phyloP scores from a whole-genome alignment of 1,140 invertebrate species.

The Heliconius hewitsoni region DNA sequence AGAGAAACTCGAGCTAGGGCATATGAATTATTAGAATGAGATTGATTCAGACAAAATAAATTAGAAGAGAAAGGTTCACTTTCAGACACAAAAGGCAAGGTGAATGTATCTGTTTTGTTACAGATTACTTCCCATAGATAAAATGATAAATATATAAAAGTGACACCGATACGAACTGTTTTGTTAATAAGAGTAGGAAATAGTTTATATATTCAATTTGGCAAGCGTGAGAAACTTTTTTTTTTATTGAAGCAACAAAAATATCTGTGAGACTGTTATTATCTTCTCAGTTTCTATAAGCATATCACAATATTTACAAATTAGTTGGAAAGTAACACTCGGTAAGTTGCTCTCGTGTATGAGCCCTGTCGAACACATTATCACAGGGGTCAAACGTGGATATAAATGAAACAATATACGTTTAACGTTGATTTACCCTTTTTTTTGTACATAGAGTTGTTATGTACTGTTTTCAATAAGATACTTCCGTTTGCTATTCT shows the following conservation, averaged over 20 bases:
- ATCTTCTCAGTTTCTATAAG: background rate
- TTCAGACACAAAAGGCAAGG: conserved; percentile 51
- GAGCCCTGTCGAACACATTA: background rate
- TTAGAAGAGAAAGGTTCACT: conserved; percentile 55
- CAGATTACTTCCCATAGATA: conserved; percentile 56
- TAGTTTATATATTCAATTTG: background rate
- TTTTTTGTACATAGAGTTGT: too few relatives aligned
- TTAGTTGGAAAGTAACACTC: background rate
- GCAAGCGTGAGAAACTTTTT: conserved; percentile 25
- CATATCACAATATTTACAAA: background rate
- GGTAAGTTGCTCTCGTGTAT: background rate
- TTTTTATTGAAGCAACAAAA: background rate
- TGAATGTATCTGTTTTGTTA: conserved; percentile 47
- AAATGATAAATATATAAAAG: conserved; percentile 46
- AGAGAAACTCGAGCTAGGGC: conserved; percentile 55
- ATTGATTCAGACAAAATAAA: conserved; percentile 63
- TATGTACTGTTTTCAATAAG: too few relatives aligned
- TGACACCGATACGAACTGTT: background rate
- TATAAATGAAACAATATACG: background rate
- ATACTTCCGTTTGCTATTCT: too few relatives aligned
- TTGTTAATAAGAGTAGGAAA: background rate
- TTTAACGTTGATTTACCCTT: background rate
- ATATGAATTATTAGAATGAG: conserved; percentile 49
- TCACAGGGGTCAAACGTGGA: background rate
- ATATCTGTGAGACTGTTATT: background rate